Percentiles rank a stretch among this genome's conserved stretches.
Evolutionary conservation across 2,888 invertebrate genomes (phyloP).

Genomic region (Drosophila lutescens): DNA sequence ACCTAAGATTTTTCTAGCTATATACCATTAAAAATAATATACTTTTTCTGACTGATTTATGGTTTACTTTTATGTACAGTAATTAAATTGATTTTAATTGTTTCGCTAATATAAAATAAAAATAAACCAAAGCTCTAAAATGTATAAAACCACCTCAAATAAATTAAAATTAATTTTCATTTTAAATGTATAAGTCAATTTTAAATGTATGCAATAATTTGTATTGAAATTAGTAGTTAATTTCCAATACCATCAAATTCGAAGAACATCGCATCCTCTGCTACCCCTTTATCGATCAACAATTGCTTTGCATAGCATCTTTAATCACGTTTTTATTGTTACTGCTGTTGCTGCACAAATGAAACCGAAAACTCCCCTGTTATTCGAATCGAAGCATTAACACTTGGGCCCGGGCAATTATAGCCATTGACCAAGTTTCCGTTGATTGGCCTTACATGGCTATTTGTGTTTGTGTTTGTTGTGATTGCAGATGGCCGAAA

Average conservation of each 20-base stretch:
- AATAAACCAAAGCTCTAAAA: too few relatives aligned
- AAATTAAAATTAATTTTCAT: too few relatives aligned
- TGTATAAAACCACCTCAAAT: too few relatives aligned
- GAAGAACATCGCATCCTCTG: conserved; percentile 21
- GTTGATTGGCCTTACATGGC: conserved; percentile 77
- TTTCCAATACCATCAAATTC: not conserved
- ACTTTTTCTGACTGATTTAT: too few relatives aligned
- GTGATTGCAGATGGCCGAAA: conserved; percentile 57
- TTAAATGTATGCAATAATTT: too few relatives aligned
- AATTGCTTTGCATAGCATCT: conserved; percentile 72
- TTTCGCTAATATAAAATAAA: too few relatives aligned
- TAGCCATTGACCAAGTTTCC: conserved; percentile 73
- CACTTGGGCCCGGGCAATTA: conserved; percentile 63
- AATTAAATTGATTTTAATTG: too few relatives aligned
- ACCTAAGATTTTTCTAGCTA: too few relatives aligned
- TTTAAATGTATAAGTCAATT: too few relatives aligned
- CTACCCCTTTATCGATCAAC: conserved; percentile 6
- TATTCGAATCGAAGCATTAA: conserved; percentile 45
- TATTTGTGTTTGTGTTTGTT: conserved; percentile 30
- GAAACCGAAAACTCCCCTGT: conserved; percentile 49
- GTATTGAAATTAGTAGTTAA: not conserved
- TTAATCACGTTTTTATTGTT: conserved; percentile 79
- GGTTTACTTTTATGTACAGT: too few relatives aligned
- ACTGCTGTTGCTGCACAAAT: conserved; percentile 60
- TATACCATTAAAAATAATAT: too few relatives aligned